A percentile compares a stretch with the other conserved stretches of the same genome.
Evolutionary conservation across 2,888 invertebrate genomes (phyloP).

Genomic region (Helicoverpa assulta): DNA sequence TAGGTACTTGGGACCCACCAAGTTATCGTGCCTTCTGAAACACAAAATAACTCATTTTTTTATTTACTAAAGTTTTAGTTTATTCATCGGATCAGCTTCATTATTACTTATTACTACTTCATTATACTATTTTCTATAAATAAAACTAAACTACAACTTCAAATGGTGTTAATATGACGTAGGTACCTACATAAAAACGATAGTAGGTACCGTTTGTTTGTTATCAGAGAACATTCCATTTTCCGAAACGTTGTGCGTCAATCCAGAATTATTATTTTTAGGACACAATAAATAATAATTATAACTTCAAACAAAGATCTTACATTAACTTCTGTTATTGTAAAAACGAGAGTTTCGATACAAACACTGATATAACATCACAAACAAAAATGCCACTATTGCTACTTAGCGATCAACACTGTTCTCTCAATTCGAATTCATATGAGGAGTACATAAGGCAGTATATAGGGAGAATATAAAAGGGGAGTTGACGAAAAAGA

Average conservation of each 20-base stretch:
- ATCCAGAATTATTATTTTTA: constrained; percentile 14
- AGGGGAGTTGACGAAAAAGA: no score
- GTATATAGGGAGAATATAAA: no score
- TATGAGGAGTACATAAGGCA: no score
- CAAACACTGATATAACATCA: background rate
- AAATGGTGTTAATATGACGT: background rate
- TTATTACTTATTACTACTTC: no score
- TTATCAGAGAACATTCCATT: constrained; percentile 43
- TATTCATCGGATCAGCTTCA: no score
- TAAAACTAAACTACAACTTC: constrained; percentile 15
- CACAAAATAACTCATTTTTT: no score
- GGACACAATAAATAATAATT: constrained; percentile 32
- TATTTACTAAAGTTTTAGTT: no score
- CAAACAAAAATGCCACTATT: background rate
- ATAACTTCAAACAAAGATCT: constrained; percentile 17
- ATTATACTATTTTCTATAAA: no score
- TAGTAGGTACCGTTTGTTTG: constrained; percentile 16
- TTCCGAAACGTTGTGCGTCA: constrained; percentile 49
- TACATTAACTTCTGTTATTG: constrained; percentile 30
- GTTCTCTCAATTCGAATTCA: background rate
- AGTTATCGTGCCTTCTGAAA: no score
- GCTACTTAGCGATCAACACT: background rate
- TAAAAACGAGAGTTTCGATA: constrained; percentile 30
- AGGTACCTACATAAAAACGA: constrained; percentile 4
- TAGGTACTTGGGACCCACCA: no score